Base-by-base conservation (phyloP, 2,797 vertebrate species). In the Leptoclinus maculatus region DNA sequence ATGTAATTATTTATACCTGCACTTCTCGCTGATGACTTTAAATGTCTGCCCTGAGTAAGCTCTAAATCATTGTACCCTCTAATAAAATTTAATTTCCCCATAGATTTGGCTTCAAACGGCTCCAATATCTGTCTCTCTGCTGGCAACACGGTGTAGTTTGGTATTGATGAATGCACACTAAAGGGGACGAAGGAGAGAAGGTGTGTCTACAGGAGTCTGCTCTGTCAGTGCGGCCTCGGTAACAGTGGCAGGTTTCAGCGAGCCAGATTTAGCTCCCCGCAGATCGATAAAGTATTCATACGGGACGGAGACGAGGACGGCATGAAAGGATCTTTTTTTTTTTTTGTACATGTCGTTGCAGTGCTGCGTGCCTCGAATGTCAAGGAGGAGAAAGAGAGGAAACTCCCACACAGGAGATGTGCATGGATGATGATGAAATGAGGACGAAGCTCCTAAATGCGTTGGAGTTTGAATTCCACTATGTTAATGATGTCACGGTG, bases 201-300 rank as follows among this genome's bases (percentile, higher is more conserved):
- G 51, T 2, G 51, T 6, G 39, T 64, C 29, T 12, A 10, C 66
- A 68, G 64, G 34, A 49, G 47, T 7, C 57, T 3, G 6, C 71
- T 56, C 32, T 71, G 38, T 74, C 65, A 14, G 29, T 41, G 51
- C 76, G 54, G 63, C 60, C 43, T 73, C 25, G 1, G 51, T 9
- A 39, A 39, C 45, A n/a, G 62, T 34, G 73, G 27, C 70, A 59
- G 39, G 1, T 70, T 84, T 79, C 77, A 32, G 51, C 32, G 34
- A 69, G 53, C 76, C 83, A 80, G 62, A 78, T 88, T 83, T 74
- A 83, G 87, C 88, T 80, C 60, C 63, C 65, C 43, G 0, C 71
- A 60, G 83, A 87, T 85, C 79, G 29, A 89, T 90, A 54, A 88
- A 90, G 86, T 86, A 84, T 89, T 88, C 83, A 89, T 83, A 75